These are phyloP conservation scores for Papilio demoleus DNA, from an alignment of 2,888 invertebrate species.

Conservation along the genomic window DNA sequence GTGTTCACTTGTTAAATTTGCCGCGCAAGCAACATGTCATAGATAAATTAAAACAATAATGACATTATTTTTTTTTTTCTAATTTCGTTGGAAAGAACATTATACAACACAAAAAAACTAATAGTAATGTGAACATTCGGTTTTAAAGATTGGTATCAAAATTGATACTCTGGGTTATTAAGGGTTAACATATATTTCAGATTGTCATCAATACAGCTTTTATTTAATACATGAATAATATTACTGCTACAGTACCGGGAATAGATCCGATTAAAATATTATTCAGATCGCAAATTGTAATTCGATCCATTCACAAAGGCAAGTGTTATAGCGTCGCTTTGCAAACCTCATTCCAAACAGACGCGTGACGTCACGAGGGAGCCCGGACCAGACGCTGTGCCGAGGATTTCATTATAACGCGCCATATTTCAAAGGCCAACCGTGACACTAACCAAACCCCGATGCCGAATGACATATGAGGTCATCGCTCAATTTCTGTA, in stretches of 20 bases:
- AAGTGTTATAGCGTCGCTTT: conserved; percentile 49
- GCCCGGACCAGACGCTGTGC: conserved; percentile 50
- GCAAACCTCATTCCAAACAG: conserved; percentile 49
- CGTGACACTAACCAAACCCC: conserved; percentile 73
- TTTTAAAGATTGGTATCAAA: too few relatives aligned
- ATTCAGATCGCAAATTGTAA: conserved; percentile 45
- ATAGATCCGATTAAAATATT: not conserved
- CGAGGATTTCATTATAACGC: conserved; percentile 59
- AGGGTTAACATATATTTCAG: not conserved
- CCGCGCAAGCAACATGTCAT: too few relatives aligned
- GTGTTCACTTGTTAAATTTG: too few relatives aligned
- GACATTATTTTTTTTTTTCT: too few relatives aligned
- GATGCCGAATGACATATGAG: conserved; percentile 68
- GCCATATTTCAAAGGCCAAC: conserved; percentile 67
- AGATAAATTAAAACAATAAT: too few relatives aligned
- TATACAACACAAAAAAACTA: too few relatives aligned
- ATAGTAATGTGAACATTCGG: too few relatives aligned
- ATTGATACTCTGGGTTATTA: too few relatives aligned
- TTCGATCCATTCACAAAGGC: conserved; percentile 48
- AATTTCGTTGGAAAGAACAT: too few relatives aligned
- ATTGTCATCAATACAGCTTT: not conserved
- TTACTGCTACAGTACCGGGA: not conserved
- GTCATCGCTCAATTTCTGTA: conserved; percentile 69
- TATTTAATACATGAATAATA: not conserved
- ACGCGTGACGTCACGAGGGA: conserved; percentile 51